phyloP scores from a whole-genome alignment of 2,113 vertebrate genomes.

The Struthio camelus region DNA sequence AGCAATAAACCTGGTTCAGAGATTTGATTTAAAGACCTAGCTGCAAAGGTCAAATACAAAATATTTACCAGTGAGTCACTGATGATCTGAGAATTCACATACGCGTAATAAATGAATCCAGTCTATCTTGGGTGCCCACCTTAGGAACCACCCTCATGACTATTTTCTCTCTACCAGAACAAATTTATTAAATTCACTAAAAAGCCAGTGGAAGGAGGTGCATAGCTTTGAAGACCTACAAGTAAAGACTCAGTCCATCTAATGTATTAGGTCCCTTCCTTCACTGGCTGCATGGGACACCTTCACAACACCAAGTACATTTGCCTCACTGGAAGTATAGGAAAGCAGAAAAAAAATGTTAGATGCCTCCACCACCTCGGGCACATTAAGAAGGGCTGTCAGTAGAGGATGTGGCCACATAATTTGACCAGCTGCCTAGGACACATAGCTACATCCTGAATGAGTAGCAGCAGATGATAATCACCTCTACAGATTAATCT shows the following conservation, averaged over 20 bases:
- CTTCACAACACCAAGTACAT: background rate
- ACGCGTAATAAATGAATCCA: background rate
- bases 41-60: background rate
- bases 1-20: background rate
- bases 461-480: background rate
- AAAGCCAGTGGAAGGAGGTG: background rate
- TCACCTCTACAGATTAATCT: background rate
- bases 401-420: background rate
- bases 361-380: background rate
- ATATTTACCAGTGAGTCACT: background rate
- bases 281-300: background rate
- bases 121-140: fast-evolving
- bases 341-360: background rate
- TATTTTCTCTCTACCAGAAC: background rate
- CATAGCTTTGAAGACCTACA: background rate
- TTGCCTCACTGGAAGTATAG: background rate
- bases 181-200: background rate
- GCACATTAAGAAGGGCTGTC: background rate
- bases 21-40: background rate
- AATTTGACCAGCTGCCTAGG: background rate
- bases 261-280: fast-evolving
- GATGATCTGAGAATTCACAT: background rate
- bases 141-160: background rate
- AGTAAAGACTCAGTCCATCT: background rate
- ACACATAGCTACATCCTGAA: too few relatives aligned